Percentiles rank a stretch among this genome's conserved stretches.
Evolutionary conservation across 2,888 invertebrate genomes (phyloP).

Genomic region (Chrysina gloriosa): DNA sequence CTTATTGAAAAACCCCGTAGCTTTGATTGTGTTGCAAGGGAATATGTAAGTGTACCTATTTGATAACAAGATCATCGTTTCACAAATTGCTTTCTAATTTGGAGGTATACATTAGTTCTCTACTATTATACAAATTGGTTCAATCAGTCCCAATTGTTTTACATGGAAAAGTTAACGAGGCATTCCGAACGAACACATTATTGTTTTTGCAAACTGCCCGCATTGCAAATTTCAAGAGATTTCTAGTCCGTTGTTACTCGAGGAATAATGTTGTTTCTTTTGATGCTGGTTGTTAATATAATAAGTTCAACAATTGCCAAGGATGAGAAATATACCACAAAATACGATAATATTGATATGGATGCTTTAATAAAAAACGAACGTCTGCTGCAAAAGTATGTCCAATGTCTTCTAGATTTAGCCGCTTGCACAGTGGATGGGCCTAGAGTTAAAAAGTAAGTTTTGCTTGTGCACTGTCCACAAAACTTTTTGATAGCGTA

Average conservation of each 20-base stretch:
- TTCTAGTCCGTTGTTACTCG: neutral
- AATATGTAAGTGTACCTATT: too few species aligned
- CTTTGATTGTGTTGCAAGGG: too few species aligned
- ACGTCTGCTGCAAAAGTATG: constrained; percentile 74
- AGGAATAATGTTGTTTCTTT: neutral
- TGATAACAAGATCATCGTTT: too few species aligned
- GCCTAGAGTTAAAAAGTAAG: constrained; percentile 68
- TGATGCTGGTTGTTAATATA: neutral
- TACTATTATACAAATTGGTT: too few species aligned
- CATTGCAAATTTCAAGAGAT: neutral
- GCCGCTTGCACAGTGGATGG: constrained; percentile 77
- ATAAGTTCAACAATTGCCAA: neutral
- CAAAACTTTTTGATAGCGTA: too few species aligned
- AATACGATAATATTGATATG: constrained; percentile 76
- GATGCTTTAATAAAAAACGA: constrained; percentile 75
- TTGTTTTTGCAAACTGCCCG: too few species aligned
- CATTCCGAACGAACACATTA: too few species aligned
- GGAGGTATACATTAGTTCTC: too few species aligned
- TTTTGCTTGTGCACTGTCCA: too few species aligned
- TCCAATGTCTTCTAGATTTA: constrained; percentile 74
- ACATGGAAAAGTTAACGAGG: neutral
- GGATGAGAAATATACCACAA: constrained; percentile 70
- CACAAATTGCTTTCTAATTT: too few species aligned
- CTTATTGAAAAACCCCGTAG: too few species aligned
- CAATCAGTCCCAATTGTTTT: too few species aligned